Evolutionary conservation across 37 sponge, comb jelly and placozoan genomes (phyloP).

Genomic region (Beroe ovata): DNA sequence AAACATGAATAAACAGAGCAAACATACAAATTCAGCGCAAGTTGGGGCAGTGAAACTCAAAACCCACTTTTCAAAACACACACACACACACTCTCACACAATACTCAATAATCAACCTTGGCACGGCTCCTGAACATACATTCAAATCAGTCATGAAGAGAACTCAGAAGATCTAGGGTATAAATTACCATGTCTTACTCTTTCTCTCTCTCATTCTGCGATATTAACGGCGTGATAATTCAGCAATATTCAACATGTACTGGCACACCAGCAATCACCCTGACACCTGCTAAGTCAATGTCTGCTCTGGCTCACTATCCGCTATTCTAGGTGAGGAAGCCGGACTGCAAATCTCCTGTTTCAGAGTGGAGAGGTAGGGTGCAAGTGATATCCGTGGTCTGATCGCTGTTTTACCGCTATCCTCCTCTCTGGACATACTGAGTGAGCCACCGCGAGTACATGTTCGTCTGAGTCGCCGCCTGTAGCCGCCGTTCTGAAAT

Average conservation of each 20-base stretch:
- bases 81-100: background rate
- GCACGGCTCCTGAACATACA: too few relatives aligned
- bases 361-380: conserved; percentile 9
- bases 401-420: background rate
- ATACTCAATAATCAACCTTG: too few relatives aligned
- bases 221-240: too few relatives aligned
- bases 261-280: too few relatives aligned
- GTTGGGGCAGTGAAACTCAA: background rate
- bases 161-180: too few relatives aligned
- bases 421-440: conserved; percentile 18
- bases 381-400: conserved; percentile 1
- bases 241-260: too few relatives aligned
- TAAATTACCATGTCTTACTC: too few relatives aligned
- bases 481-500: conserved; percentile 61
- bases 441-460: conserved; percentile 58
- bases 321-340: conserved; percentile 7
- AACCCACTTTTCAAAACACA: background rate
- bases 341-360: conserved; percentile 50
- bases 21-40: background rate
- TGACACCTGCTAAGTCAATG: background rate
- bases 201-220: too few relatives aligned
- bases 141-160: background rate
- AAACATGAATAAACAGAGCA: background rate
- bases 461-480: conserved; percentile 22
- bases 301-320: conserved; percentile 17